Conservation (phyloP, 2,888 invertebrate genomes). For the Platynereis dumerilii region DNA sequence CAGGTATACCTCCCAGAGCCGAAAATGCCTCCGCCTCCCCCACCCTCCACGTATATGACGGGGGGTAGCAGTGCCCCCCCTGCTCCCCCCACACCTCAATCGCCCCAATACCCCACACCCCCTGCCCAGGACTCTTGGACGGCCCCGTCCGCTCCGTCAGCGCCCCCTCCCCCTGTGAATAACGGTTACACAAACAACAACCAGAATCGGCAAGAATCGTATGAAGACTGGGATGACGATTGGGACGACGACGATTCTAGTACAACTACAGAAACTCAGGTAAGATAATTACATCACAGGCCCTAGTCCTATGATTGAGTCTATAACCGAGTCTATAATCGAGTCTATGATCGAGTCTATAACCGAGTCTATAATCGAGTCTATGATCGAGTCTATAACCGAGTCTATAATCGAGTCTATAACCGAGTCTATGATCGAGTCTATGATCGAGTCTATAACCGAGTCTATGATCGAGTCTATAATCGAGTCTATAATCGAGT, state of each 20-base stretch:
- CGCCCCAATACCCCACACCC: constrained; percentile 44
- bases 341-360: no score
- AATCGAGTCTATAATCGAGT: no score
- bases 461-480: no score
- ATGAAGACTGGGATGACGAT: constrained; percentile 37
- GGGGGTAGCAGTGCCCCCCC: neutral
- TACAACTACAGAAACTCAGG: constrained; percentile 27
- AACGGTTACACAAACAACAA: constrained; percentile 1
- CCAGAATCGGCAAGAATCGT: constrained; percentile 19
- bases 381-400: no score
- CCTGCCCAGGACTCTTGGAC: neutral
- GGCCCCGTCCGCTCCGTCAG: neutral
- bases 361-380: no score
- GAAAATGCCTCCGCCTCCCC: constrained; percentile 58
- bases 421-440: no score
- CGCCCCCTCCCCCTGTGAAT: neutral
- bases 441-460: no score
- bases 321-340: no score
- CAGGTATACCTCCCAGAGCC: constrained; percentile 55
- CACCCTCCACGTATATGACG: constrained; percentile 33
- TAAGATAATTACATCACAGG: neutral
- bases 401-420: no score
- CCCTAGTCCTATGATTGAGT: no score
- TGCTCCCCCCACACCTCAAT: constrained; percentile 13
- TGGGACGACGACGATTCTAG: constrained; percentile 37